Evolutionary conservation across 2,797 vertebrate genomes (phyloP), one percentile per base, ranked within the genome.

Genomic region (Pangasius mekongensis): DNA sequence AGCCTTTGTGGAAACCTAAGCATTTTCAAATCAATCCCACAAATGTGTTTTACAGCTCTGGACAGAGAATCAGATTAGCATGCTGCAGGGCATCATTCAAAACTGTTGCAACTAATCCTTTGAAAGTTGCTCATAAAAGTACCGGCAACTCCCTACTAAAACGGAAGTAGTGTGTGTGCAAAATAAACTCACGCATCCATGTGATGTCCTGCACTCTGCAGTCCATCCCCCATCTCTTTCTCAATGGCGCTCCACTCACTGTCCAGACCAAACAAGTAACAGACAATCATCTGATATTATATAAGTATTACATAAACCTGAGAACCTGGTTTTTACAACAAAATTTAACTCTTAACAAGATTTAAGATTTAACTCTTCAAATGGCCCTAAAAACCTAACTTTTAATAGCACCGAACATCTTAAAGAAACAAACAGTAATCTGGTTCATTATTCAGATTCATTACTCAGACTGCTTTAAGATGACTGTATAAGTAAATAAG

Each of bases 201-300:
- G 94, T 99, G 99, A 94, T 99, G 99, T 60, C 99, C 99, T 82
- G 98, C 98, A 92, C 99, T 99, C 93, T 99, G 98, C 77, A 99
- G 95, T 39, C 98, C 98, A 87, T 99, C 98, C 20, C 98, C 98
- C 98, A 99, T 99, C 94, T 99, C 98, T 91, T 94, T 98, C 92
- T 99, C 98, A 88, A 99, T 98, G 87, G 97, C 98, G 84, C 98
- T 99, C 98, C 98, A 99, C 93, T 99, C 99, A 94, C 99, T 99
- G 88, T 56, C 47, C 84, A 90, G 78, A 90, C 93, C 60, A 80
- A 52, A 60, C 39, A 58, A 39, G 4, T 16, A 78, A 56, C 13
- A 3, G 27, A 36, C 11, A 83, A 64, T 62, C 27, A 82, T 43
- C 22, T 20, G 8, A 83, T 18, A 64, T 16, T 82, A 27, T 27